Percentiles rank a stretch among this genome's conserved stretches.
These are phyloP conservation scores for Cosmopolites sordidus DNA, from an alignment of 2,888 invertebrate species.

Conservation along the genomic window DNA sequence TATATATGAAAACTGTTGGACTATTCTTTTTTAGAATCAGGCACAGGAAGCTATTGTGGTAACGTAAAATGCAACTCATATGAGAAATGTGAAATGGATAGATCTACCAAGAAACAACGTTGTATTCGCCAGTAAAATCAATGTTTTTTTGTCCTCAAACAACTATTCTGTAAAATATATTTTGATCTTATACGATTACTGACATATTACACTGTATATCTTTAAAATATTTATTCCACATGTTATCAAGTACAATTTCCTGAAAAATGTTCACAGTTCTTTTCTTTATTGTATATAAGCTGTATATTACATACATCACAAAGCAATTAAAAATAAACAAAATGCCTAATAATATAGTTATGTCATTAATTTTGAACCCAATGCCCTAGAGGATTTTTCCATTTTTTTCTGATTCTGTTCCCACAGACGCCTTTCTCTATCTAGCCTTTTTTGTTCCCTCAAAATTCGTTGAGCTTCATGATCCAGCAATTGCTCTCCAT, in stretches of 20 bases:
- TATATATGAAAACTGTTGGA: neutral
- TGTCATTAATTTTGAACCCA: conserved; percentile 39
- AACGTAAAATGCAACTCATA: conserved; percentile 64
- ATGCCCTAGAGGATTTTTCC: conserved; percentile 34
- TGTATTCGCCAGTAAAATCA: conserved; percentile 52
- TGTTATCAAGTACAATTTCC: no score
- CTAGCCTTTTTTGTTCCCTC: conserved; percentile 42
- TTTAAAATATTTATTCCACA: no score
- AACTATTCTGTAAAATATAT: no score
- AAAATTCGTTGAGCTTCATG: conserved; percentile 41
- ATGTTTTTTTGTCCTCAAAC: no score
- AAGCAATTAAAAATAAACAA: neutral
- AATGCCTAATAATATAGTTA: conserved; percentile 20
- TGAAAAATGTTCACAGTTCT: no score
- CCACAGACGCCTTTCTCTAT: conserved; percentile 40
- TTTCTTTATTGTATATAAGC: neutral
- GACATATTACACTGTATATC: no score
- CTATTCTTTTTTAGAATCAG: conserved; percentile 43
- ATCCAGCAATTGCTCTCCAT: conserved; percentile 39
- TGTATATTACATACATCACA: neutral
- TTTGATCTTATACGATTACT: no score
- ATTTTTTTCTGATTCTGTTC: conserved; percentile 44
- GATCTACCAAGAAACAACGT: conserved; percentile 60
- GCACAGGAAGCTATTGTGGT: conserved; percentile 60
- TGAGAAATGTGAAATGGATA: conserved; percentile 66